Base-by-base conservation (phyloP, 2,113 vertebrate genomes). In the Podarcis cretensis region DNA sequence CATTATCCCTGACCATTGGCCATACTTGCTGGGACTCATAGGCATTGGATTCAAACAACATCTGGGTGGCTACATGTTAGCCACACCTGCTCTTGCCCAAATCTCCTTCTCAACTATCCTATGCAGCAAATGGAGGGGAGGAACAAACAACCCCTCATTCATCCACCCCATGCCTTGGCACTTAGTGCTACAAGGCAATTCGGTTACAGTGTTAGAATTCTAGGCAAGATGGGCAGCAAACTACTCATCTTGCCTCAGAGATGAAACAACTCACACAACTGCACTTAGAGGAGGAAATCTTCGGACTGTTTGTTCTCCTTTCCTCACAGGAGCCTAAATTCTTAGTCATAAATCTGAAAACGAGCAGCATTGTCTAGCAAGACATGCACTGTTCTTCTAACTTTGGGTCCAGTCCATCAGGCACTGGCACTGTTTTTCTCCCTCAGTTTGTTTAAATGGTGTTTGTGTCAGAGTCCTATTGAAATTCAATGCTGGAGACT, bases 351-450 rank as follows among this genome's bases (percentile, higher is more conserved):
- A 79, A 54, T 86, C 37, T 86, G 57, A 78, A 86, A 66, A 27
- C 8, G 68, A 74, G 2, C 43, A 20, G 54, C 92, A 30, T 86
- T 95, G 89, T 91, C 81, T 80, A n/a, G 27, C 10, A 84, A 90
- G 66, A 73, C 13, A 37, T 90, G 88, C 81, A 89, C 76, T 89
- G 21, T 65, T 86, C 32, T 89, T 87, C 88, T 37, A 68, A 80
- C 79, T 88, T 90, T 40, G 63, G 73, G 25, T 14, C 84, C 40
- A 57, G 21, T 21, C 40, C 23, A 32, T 69, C 21, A 32, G 32
- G 1, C 21, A 5, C n/a, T 75, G 48, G 69, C 57, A 40, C 25
- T 48, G 57, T 68, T 37, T 48, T 57, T 65, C 57, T 83, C 48
- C 21, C 73, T 83, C 30, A 65, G 12, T 48, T 75, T 63, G 37